Evolutionary conservation across 2,888 invertebrate genomes (phyloP), one percentile per base, ranked within the genome.

Genomic region (Phortica magna): DNA sequence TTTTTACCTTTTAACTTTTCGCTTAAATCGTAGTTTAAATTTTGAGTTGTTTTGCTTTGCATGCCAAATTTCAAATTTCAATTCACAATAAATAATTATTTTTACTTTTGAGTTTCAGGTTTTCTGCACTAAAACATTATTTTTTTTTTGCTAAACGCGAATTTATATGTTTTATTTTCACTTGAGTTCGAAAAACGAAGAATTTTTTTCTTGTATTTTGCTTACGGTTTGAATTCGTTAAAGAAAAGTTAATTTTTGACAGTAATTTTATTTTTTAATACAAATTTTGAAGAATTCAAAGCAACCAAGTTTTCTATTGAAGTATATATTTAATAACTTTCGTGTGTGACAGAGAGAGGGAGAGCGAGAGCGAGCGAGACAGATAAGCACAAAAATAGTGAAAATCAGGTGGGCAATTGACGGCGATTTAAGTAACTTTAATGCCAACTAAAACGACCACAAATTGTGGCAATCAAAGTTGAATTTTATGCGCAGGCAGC

Each of bases 401-500:
- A n/a, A 67, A 10, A 22, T n/a, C 70, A 71, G 55, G 31, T 71
- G 55, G 70, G 70, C 53, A 53, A 31, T 55, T 3, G 53, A 31
- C 17, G 10, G 0, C 9, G 22, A 61, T 22, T 19, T 9, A 61
- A 61, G 22, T 22, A 19, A 14, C 22, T 61, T n/a, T 19, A 61
- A 61, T 19, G 7, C 19, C 61, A 61, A 61, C 10, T 19, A 17
- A 61, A 61, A 19, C 61, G 61, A 61, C 61, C 61, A 61, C 61
- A 61, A 61, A 61, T 65, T 65, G 65, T 65, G 65, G 65, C 65
- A 65, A 41, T 31, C 65, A 65, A 65, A 65, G 41, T 41, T 31
- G n/a, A 39, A 12, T 65, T 65, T 65, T 65, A 86, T 86, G 84
- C 65, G 81, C 75, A 79, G 79, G 76, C 79, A 78, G 48, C 48